phyloP scores from a whole-genome alignment of 2,888 invertebrate genomes.

The Vesta saturnalis region DNA sequence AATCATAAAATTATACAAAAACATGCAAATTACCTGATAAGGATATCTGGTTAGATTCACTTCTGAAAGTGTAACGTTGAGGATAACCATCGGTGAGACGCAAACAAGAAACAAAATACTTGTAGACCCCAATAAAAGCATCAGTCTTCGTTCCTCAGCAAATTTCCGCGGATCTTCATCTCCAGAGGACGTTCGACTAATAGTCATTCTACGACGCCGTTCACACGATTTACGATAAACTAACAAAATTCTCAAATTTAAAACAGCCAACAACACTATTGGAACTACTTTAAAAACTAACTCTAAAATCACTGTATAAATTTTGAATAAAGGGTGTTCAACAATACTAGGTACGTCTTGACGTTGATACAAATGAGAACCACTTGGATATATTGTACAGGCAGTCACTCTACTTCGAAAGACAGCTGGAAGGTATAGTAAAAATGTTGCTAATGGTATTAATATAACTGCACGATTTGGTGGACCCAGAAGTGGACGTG shows the following conservation, averaged over 20 bases:
- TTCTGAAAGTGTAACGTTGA: slow-evolving; percentile 74
- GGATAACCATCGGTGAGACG: slow-evolving; percentile 77
- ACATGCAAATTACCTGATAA: slow-evolving; percentile 67
- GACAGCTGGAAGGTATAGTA: slow-evolving; percentile 75
- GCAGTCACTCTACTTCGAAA: slow-evolving; percentile 70
- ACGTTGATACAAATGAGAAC: slow-evolving; percentile 67
- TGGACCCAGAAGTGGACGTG: slow-evolving; percentile 72
- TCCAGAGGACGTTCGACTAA: slow-evolving; percentile 67
- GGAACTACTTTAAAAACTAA: slow-evolving; percentile 74
- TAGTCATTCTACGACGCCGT: slow-evolving; percentile 72
- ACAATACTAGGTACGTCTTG: slow-evolving; percentile 56
- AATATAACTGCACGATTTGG: slow-evolving; percentile 72
- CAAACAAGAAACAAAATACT: slow-evolving; percentile 75
- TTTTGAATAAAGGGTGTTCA: slow-evolving; percentile 58
- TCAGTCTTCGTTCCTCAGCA: slow-evolving; percentile 73
- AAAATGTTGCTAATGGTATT: slow-evolving; percentile 72
- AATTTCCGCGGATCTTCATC: slow-evolving; percentile 73
- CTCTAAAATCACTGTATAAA: slow-evolving; percentile 72
- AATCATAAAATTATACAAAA: slow-evolving; percentile 8
- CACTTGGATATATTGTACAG: slow-evolving; percentile 63
- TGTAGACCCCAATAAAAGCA: slow-evolving; percentile 72
- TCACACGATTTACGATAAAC: slow-evolving; percentile 74
- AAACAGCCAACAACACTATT: slow-evolving; percentile 71
- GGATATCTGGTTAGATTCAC: slow-evolving; percentile 69
- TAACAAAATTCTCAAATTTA: slow-evolving; percentile 73